phyloP scores from a whole-genome alignment of 1,140 invertebrate genomes.

The Episyrphus balteatus region DNA sequence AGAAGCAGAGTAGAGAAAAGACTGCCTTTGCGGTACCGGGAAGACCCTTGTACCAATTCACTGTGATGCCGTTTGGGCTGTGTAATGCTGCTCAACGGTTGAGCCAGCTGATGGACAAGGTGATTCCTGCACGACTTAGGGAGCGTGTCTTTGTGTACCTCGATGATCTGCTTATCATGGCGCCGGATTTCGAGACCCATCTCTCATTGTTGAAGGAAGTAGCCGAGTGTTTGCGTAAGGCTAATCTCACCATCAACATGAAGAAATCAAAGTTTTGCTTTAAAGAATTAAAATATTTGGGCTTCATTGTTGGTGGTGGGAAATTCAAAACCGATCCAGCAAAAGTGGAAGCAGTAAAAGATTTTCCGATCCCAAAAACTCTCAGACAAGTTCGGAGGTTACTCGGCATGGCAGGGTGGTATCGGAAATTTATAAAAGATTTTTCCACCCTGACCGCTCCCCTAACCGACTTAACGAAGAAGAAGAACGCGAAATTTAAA shows the following conservation, averaged over 20 bases:
- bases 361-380: constrained; percentile 4
- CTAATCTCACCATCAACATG: constrained; percentile 36
- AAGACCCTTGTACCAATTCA: constrained; percentile 22
- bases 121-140: neutral
- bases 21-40: constrained; percentile 38
- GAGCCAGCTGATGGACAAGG: constrained; percentile 2
- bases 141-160: constrained; percentile 3
- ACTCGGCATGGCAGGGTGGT: neutral
- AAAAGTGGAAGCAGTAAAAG: constrained; percentile 8
- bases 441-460: too few species aligned
- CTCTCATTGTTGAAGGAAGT: neutral
- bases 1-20: constrained; percentile 18
- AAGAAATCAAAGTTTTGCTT: constrained; percentile 34
- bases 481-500: too few species aligned
- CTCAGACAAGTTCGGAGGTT: neutral
- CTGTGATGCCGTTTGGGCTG: constrained; percentile 3
- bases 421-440: neutral
- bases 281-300: constrained; percentile 6
- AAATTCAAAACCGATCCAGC: constrained; percentile 6
- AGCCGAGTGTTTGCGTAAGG: constrained; percentile 1
- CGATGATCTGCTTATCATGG: constrained; percentile 1
- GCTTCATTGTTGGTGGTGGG: neutral
- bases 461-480: too few species aligned
- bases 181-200: neutral
- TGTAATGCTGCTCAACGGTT: constrained; percentile 2